Evolutionary conservation across 2,888 invertebrate species (phyloP), one percentile per base, ranked within the genome.

Genomic region (Cinara cedri): DNA sequence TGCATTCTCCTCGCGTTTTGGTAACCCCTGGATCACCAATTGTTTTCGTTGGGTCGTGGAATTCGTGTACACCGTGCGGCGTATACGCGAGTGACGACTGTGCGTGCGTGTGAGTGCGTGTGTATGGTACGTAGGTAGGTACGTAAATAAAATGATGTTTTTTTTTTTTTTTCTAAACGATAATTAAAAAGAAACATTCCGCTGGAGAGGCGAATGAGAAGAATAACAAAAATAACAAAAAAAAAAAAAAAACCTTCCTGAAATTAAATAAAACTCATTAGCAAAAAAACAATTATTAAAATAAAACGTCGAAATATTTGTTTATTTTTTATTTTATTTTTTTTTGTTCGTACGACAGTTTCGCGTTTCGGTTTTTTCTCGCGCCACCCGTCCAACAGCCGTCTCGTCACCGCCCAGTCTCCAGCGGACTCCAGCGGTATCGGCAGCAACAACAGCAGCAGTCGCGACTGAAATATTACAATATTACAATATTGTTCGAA

Each of bases 121-220:
- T 13, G n/a, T 55, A 14, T n/a, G 9, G 19, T 0, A n/a, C 44
- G n/a, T 24, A 21, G 24, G 19, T 49, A 1, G 0, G 55, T 19
- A 57, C 60, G 70, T 78, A 78, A 78, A 78, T 78, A 78, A 78
- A 78, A 70, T 60, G 21, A 60, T 60, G 6, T 34, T 34, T n/a
- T n/a, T n/a, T n/a, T n/a, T n/a, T n/a, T n/a, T n/a, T n/a, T 76
- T 57, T 78, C 34, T 42, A 26, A n/a, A 19, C 49, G 46, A 75
- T 68, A 78, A 78, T 70, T 78, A 60, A 78, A 78, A 34, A 34
- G 6, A 34, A 34, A 78, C 76, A 70, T 78, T 78, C 76, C 57
- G 11, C 66, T 49, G 68, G 55, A 68, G 21, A 60, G 16, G 21
- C 44, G 44, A 66, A 24, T 24, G 24, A 16, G 3, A 16, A 16